A percentile compares a stretch with the other conserved stretches of the same genome.
phyloP scores from a whole-genome alignment of 1,140 invertebrate genomes.

The Drosophila gunungcola region DNA sequence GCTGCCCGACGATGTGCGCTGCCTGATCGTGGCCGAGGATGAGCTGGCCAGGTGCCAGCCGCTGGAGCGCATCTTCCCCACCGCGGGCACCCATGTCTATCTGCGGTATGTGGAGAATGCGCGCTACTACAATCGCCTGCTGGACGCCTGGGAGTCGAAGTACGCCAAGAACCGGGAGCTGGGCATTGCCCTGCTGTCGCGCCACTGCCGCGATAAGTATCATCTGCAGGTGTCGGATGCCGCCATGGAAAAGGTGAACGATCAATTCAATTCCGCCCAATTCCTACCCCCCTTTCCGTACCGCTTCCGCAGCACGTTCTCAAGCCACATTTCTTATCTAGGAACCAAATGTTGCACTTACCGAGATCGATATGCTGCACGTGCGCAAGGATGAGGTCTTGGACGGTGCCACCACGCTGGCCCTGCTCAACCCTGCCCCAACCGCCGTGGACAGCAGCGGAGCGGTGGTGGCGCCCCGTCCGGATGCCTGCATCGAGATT shows the following conservation, averaged over 20 bases:
- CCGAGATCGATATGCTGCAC: slow-evolving; percentile 81
- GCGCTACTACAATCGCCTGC: slow-evolving; percentile 96
- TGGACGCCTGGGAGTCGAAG: slow-evolving; percentile 96
- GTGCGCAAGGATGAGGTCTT: slow-evolving; percentile 71
- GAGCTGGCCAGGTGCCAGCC: slow-evolving; percentile 90
- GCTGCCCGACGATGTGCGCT: slow-evolving; percentile 95
- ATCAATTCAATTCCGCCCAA: not conserved
- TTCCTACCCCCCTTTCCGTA: not conserved
- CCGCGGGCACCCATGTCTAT: slow-evolving; percentile 90
- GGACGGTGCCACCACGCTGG: slow-evolving; percentile 45
- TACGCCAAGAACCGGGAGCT: slow-evolving; percentile 88
- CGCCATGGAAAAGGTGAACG: slow-evolving; percentile 76
- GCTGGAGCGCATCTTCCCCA: slow-evolving; percentile 96
- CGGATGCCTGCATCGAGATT: slow-evolving; percentile 18
- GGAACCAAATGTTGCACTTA: slow-evolving; percentile 78
- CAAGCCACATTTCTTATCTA: slow-evolving; percentile 21
- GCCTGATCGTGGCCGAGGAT: slow-evolving; percentile 95
- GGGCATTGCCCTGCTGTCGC: slow-evolving; percentile 88
- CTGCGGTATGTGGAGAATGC: slow-evolving; percentile 93
- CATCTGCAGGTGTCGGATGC: slow-evolving; percentile 88
- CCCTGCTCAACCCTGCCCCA: slow-evolving; percentile 39
- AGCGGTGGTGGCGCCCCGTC: slow-evolving; percentile 10
- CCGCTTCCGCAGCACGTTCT: slow-evolving; percentile 10
- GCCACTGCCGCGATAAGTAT: slow-evolving; percentile 89
- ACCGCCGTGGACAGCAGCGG: slow-evolving; percentile 19